Conservation (phyloP, 2,113 vertebrate species). For the Pimephales promelas region DNA sequence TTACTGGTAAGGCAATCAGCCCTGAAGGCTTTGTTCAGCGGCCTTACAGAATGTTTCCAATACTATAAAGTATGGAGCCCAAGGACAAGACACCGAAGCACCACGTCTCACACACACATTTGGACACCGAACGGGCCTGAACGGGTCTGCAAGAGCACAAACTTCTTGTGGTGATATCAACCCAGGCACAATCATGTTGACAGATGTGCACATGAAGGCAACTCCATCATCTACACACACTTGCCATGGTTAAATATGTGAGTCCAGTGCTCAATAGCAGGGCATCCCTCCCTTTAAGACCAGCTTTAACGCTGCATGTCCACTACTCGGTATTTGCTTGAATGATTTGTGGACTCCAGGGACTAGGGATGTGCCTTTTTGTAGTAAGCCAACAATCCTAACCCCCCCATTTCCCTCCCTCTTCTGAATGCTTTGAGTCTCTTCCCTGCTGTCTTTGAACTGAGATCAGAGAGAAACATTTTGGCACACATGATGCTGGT, state of each 20-base stretch:
- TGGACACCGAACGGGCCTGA: background rate
- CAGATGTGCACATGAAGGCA: slow-evolving; percentile 42
- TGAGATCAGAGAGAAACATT: slow-evolving; percentile 75
- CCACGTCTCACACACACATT: slow-evolving; percentile 31
- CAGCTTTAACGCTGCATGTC: slow-evolving; percentile 55
- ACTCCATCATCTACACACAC: slow-evolving; percentile 12
- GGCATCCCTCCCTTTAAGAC: slow-evolving; percentile 50
- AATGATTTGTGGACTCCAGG: slow-evolving; percentile 75
- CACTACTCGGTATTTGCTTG: slow-evolving; percentile 62
- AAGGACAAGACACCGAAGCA: slow-evolving; percentile 60
- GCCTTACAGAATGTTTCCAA: slow-evolving; percentile 50
- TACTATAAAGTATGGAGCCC: slow-evolving; percentile 46
- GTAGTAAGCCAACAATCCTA: slow-evolving; percentile 63
- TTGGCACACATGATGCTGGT: slow-evolving; percentile 69
- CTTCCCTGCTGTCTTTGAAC: slow-evolving; percentile 80
- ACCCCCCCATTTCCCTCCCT: slow-evolving; percentile 57
- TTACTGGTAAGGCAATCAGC: slow-evolving; percentile 80
- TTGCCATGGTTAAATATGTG: slow-evolving; percentile 36
- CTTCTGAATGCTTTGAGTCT: slow-evolving; percentile 74
- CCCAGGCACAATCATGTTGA: slow-evolving; percentile 19
- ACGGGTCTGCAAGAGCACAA: background rate
- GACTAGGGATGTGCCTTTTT: slow-evolving; percentile 65
- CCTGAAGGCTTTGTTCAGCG: slow-evolving; percentile 51
- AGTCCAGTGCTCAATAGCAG: slow-evolving; percentile 27
- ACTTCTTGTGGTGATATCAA: slow-evolving; percentile 20